Base-by-base conservation (phyloP, 2,113 vertebrate genomes). In the Antidorcas marsupialis region DNA sequence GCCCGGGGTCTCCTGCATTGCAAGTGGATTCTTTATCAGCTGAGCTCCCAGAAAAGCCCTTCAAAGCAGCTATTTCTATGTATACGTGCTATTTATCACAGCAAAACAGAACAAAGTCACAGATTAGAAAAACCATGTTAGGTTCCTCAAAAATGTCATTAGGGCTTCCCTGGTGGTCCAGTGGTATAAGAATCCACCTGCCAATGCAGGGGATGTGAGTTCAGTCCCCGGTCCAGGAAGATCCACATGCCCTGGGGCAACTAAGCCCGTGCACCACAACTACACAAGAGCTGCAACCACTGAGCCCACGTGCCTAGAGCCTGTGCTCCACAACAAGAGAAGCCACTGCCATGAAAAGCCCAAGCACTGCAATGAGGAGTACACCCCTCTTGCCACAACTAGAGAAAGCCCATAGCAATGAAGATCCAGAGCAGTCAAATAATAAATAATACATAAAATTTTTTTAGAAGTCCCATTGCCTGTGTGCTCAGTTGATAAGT, bases 111-210 rank as follows among this genome's bases (percentile, higher is more conserved):
- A 50, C 71, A 86, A 52, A 93, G 33, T 28, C 95, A 17, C 95
- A 96, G 97, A 78, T 28, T 60, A 39, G 94, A 97, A 15, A 45
- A 81, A 21, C 45, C 93, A 60, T 55, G 16, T 19, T 87, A 60
- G 78, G 8, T 15, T 97, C 53, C 90, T 97, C 95, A 89, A 97
- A 98, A 97, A 43, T 47, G 94, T 62, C 57, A 71, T 97, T 96
- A 96, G 23, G 39, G 12, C 39, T 76, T 27, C 71, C 39, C 71
- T 76, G 36, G 71, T 76, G 21, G 36, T 27, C 71, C 23, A 43
- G 21, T 76, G 71, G 39, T 27, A 7, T 23, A 76, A 43, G 36
- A 76, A 76, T 43, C 71, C 39, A 27, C 71, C 21, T 7, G 23
- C 6, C 71, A 27, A 2, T 76, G 36, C 71, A 43, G 71, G 71